Conservation (phyloP, 2,113 vertebrate species). For the Mellivora capensis region DNA sequence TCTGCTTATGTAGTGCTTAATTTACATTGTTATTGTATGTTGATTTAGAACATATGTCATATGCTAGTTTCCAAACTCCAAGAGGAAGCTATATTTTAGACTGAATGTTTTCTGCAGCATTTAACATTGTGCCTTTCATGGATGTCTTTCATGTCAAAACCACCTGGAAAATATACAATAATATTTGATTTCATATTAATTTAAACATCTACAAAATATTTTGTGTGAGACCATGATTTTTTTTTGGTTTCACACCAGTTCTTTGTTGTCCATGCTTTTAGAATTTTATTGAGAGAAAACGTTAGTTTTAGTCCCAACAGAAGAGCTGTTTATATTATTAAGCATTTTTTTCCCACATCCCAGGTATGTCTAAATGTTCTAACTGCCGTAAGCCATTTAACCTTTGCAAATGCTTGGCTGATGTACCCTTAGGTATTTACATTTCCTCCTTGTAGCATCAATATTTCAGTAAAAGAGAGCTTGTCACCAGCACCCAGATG, state of each 20-base stretch:
- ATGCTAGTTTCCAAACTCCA: background rate
- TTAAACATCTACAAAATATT: background rate
- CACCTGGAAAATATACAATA: background rate
- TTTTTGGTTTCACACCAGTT: background rate
- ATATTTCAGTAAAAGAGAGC: background rate
- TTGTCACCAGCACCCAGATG: background rate
- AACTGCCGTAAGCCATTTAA: background rate
- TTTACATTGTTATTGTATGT: background rate
- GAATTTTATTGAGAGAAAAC: constrained; percentile 2
- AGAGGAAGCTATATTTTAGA: background rate
- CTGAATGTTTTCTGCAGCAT: background rate
- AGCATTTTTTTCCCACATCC: background rate
- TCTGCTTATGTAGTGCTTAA: background rate
- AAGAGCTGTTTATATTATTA: background rate
- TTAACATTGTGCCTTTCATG: background rate
- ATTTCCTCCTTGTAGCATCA: background rate
- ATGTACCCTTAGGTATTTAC: background rate
- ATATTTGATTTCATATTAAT: background rate
- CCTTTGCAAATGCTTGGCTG: background rate
- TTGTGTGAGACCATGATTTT: background rate
- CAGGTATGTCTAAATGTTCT: background rate
- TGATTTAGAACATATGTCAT: background rate
- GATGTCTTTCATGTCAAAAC: background rate
- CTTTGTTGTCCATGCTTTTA: background rate
- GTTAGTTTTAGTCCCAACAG: background rate